phyloP scores from a whole-genome alignment of 2,888 invertebrate genomes.

The Drosophila colorata region DNA sequence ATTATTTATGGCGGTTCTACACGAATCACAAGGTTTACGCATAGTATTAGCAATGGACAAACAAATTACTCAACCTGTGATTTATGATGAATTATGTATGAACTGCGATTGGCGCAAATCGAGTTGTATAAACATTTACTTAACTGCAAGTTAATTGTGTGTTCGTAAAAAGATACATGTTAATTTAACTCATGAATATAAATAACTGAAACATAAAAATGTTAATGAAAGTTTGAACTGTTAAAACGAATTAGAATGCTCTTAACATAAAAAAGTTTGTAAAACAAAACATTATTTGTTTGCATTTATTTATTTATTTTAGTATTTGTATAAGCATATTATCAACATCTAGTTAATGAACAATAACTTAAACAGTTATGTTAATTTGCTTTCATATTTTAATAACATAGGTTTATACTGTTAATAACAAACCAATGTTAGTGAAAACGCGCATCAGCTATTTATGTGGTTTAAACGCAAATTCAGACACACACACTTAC shows the following conservation, averaged over 20 bases:
- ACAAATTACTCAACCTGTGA: slow-evolving; percentile 7
- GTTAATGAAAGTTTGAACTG: too few relatives aligned
- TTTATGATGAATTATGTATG: slow-evolving; percentile 5
- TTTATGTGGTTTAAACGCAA: not conserved
- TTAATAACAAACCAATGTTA: not conserved
- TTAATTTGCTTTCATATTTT: not conserved
- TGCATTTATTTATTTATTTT: too few relatives aligned
- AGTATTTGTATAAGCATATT: too few relatives aligned
- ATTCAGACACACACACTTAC: not conserved
- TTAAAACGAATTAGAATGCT: too few relatives aligned
- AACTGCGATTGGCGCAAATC: not conserved
- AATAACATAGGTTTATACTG: not conserved
- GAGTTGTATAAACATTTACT: slow-evolving; percentile 2
- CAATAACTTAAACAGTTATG: not conserved
- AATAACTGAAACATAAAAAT: not conserved
- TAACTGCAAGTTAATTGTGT: not conserved
- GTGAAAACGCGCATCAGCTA: not conserved
- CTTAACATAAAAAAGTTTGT: too few relatives aligned
- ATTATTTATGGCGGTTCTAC: slow-evolving; percentile 39
- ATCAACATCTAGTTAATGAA: too few relatives aligned
- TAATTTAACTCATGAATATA: not conserved
- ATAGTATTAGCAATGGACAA: slow-evolving; percentile 26
- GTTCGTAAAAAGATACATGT: slow-evolving; percentile 9
- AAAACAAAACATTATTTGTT: too few relatives aligned
- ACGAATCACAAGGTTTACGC: slow-evolving; percentile 46